Evolutionary conservation across 2,797 vertebrate genomes (phyloP), one percentile per base, ranked within the genome.

Genomic region (Hemitrygon akajei): DNA sequence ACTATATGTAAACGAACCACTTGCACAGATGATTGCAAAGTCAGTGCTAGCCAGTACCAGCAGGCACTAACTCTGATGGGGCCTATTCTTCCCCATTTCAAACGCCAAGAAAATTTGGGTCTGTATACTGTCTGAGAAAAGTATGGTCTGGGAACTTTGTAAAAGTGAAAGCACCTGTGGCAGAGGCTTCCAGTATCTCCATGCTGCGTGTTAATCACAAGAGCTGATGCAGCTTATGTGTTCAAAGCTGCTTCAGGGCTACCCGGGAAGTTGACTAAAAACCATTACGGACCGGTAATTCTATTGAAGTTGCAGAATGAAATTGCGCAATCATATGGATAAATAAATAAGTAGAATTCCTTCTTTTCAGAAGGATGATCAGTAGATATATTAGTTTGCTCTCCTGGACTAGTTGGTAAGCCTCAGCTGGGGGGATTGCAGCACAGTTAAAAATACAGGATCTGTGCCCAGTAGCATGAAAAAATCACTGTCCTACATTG

Each of bases 281-380:
- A 7, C 56, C 16, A 16, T 63, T 87, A 87, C n/a, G 6, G 30
- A 87, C 30, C 6, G 58, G 27, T 63, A 87, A 87, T 87, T 27
- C 84, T 27, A 34, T 87, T 87, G 84, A 87, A 87, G 30, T 87
- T 63, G 84, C 27, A 63, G 84, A 87, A n/a, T 63, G 84, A n/a
- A 87, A 87, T 60, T 56, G 30, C 84, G 27, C 87, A 87, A 87
- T 87, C 56, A 63, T 87, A 34, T 7, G 84, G 58, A 63, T 63
- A 87, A 87, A 87, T 63, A 60, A 87, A 63, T 63, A 87, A 63
- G 56, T 63, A 63, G 30, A 87, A 87, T 87, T 87, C 58, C 58
- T 63, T 4, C 77, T 79, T 34, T 79, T 79, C 30, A 79, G 34
- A 79, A 79, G 77, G 34, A 30, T 79, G 77, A 79, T 37, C 77